Evolutionary conservation across 2,113 vertebrate genomes (phyloP), one percentile per base, ranked within the genome.

Genomic region (Cavia porcellus): DNA sequence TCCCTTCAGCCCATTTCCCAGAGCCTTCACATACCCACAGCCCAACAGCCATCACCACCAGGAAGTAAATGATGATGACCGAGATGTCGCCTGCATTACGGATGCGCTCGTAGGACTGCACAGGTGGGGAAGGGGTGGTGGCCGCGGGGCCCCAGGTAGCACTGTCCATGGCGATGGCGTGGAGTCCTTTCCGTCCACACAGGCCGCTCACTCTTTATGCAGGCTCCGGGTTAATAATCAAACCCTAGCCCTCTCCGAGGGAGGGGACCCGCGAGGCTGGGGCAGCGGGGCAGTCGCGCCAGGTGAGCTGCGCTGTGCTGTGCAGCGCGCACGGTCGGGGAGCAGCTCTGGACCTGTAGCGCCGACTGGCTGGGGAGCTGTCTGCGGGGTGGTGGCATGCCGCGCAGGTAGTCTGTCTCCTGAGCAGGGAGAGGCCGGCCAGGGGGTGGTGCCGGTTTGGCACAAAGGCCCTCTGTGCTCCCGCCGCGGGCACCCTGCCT

Each of bases 11-110:
- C 59, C 3, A 0, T 3, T 3, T 66, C 52, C 61, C 93, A 20
- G 81, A 24, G 8, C 32, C 88, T 74, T 55, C 92, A 99, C 99
- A 95, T 98, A 99, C 99, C 99, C 99, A 99, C 98, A 99, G 24
- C 97, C 99, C 99, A 0, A 99, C 99, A 59, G 98, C 99, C 98
- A 99, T 97, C 83, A 99, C 99, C 28, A 99, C 93, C 95, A 99
- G 0, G 95, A 99, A 99, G 97, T 99, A 99, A 95, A 99, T 13
- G 86, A 99, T 98, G 61, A 99, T 99, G 86, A 99, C 99, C 0
- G 99, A 99, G 97, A 99, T 99, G 97, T 99, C 99, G 0, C 99
- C 99, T 0, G 99, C 0, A 86, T 99, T 99, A 92, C 99, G 99
- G 89, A 99, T 98, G 98, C 7, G 98, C 72, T 98, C 1, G 20